Conservation (phyloP, 1,140 invertebrate genomes). For the Drosophila bocki region DNA sequence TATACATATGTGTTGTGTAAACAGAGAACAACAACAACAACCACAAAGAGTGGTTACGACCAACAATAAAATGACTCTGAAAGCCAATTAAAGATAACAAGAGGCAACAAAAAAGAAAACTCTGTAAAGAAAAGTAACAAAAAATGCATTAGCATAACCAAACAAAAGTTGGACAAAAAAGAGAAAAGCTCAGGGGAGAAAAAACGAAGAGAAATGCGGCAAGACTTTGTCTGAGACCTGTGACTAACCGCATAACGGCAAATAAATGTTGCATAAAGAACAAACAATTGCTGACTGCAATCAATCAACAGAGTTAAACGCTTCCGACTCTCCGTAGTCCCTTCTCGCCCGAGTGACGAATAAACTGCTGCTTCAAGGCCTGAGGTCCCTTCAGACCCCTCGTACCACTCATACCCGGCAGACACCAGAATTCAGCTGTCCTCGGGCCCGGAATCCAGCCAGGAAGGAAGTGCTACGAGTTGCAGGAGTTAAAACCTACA, state of each 20-base stretch:
- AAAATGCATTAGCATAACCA: constrained; percentile 72
- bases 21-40: constrained; percentile 27
- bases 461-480: constrained; percentile 73
- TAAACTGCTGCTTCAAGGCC: constrained; percentile 16
- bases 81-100: constrained; percentile 83
- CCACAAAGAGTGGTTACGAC: constrained; percentile 45
- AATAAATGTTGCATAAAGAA: constrained; percentile 82
- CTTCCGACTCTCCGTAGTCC: constrained; percentile 50
- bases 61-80: constrained; percentile 68
- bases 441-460: constrained; percentile 29
- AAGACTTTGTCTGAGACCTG: constrained; percentile 30
- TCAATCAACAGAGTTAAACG: constrained; percentile 83
- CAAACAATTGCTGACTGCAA: constrained; percentile 83
- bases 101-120: constrained; percentile 43
- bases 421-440: constrained; percentile 18
- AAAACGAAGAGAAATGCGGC: constrained; percentile 3
- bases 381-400: neutral
- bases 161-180: constrained; percentile 38
- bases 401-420: neutral
- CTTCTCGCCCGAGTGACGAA: constrained; percentile 29
- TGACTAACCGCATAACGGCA: constrained; percentile 64
- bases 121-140: constrained; percentile 27
- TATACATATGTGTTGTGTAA: constrained; percentile 54
- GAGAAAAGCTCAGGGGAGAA: constrained; percentile 5
- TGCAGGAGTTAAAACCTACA: constrained; percentile 46